Evolutionary conservation across 2,113 vertebrate genomes (phyloP), one percentile per base, ranked within the genome.

Genomic region (Hirundichthys speculiger): DNA sequence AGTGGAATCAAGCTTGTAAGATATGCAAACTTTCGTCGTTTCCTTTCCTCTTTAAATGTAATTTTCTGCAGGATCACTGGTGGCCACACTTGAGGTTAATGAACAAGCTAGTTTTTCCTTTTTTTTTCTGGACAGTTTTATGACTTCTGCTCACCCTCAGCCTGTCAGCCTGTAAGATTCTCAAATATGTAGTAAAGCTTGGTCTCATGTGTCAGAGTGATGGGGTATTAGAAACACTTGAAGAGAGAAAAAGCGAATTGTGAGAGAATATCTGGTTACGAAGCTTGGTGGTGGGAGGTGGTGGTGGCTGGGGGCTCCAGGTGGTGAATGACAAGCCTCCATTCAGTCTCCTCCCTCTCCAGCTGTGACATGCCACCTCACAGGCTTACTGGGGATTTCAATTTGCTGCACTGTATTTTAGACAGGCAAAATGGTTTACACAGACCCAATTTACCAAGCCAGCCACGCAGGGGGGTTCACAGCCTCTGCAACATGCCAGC

Each of bases 311-410:
- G 83, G 85, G 77, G 56, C 86, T 83, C 82, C 86, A 86, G 84
- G 85, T 82, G 88, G 86, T 80, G 89, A 91, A 91, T 90, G 85
- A 90, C 77, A 86, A 82, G 68, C 30, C 71, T 79, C 74, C 59
- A 68, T 64, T 57, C 69, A 69, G 66, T 73, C 63, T 54, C 76
- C 81, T 74, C 80, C 83, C 67, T 59, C 52, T 57, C 80, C 84
- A 81, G 75, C 86, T 85, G 86, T 84, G 84, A 82, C 83, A 86
- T 58, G 73, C 74, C 27, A 64, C 79, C 80, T 74, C 80, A 79
- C 74, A 75, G 69, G 76, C 81, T 87, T 84, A 82, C 84, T 64
- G 69, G 64, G 82, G 88, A 89, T 88, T 89, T 86, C 86, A 86
- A 89, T 91, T 89, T 88, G 84, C 84, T 45, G 70, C 83, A 77